phyloP scores from a whole-genome alignment of 2,113 vertebrate species.

The Anser brachyrhynchus region DNA sequence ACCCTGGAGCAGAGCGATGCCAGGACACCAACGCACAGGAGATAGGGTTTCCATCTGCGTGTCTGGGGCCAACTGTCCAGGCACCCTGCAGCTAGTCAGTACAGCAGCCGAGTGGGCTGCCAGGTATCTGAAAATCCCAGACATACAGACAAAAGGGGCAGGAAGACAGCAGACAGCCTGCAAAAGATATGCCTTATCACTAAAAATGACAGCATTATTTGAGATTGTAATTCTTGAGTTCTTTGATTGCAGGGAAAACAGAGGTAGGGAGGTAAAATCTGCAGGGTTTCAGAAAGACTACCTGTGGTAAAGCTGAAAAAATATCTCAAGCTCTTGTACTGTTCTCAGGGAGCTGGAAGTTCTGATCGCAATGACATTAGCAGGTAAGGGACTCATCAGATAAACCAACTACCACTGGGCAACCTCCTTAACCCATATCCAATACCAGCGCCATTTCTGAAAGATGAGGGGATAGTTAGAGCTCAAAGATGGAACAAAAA shows the following conservation, averaged over 20 bases:
- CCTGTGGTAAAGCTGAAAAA: not conserved
- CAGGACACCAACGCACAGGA: not conserved
- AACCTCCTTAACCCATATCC: not conserved
- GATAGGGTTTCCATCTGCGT: not conserved
- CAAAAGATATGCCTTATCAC: not conserved
- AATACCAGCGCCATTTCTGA: not conserved
- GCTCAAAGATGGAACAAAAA: not conserved
- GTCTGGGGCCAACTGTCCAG: not conserved
- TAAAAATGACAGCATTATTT: not conserved
- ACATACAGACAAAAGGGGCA: not conserved
- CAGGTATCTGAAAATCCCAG: not conserved
- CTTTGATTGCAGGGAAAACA: not conserved
- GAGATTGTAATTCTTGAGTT: not conserved
- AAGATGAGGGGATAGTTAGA: not conserved
- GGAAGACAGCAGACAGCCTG: not conserved
- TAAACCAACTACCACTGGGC: not conserved
- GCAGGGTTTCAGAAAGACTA: not conserved
- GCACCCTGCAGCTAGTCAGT: not conserved
- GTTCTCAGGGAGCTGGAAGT: not conserved
- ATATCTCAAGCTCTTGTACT: not conserved
- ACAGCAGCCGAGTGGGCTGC: not conserved
- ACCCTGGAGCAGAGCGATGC: rapidly evolving
- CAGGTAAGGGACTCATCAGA: not conserved
- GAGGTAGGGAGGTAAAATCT: not conserved
- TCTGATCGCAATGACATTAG: not conserved